A percentile compares a stretch with the other conserved stretches of the same genome.
phyloP scores from a whole-genome alignment of 2,797 vertebrate genomes.

The Cryptoblepharus egeriae region DNA sequence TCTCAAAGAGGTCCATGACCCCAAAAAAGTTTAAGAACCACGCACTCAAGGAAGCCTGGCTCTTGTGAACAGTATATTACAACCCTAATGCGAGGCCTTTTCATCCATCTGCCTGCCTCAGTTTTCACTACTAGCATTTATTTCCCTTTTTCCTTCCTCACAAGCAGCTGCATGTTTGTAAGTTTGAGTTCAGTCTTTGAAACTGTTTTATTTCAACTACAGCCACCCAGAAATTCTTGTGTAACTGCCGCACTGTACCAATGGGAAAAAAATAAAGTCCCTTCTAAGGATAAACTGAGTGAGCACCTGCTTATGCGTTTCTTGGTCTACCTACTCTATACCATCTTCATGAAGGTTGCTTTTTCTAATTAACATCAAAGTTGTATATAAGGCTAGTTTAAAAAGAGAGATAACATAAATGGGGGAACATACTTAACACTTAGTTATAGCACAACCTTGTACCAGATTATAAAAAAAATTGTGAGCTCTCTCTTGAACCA shows the following conservation, averaged over 20 bases:
- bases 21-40: no score
- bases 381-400: not conserved
- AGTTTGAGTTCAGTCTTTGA: constrained; percentile 63
- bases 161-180: constrained; percentile 66
- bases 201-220: constrained; percentile 44
- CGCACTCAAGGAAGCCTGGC: not conserved
- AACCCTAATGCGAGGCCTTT: not conserved
- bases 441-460: not conserved
- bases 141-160: constrained; percentile 29
- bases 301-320: constrained; percentile 48
- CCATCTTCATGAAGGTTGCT: not conserved
- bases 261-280: constrained; percentile 66
- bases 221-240: constrained; percentile 18
- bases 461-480: not conserved
- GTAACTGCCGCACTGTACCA: constrained; percentile 54
- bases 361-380: not conserved
- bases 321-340: constrained; percentile 22
- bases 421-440: not conserved
- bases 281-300: constrained; percentile 65
- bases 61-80: not conserved
- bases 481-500: not conserved
- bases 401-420: not conserved
- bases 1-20: no score
- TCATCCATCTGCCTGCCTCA: not conserved
- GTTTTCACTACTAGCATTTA: not conserved